These are phyloP conservation scores for Hydrozoanthus gracilis DNA, from an alignment of 92 coral and sea anemone species.

Conservation along the genomic window DNA sequence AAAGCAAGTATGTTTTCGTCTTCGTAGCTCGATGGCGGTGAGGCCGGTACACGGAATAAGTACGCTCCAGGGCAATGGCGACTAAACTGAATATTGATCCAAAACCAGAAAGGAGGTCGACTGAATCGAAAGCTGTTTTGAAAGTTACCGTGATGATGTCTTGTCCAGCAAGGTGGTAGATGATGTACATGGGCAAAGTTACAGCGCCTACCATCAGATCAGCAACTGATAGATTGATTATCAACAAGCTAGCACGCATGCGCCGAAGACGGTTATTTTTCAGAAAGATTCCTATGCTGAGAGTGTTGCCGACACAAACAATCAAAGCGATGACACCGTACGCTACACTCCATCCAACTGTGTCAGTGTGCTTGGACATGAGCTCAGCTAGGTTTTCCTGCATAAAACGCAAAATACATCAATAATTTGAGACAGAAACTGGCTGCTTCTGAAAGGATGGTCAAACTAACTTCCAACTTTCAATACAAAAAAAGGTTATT, in stretches of 20 bases:
- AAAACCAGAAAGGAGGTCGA: conserved; percentile 65
- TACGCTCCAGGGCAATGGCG: conserved; percentile 60
- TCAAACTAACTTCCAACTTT: no score
- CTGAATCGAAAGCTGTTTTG: conserved; percentile 31
- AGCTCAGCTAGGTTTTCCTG: no score
- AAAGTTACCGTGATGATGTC: conserved; percentile 8
- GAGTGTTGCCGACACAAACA: conserved; percentile 52
- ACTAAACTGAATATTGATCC: conserved; percentile 66
- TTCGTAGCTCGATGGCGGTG: conserved; percentile 59
- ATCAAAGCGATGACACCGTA: conserved; percentile 56
- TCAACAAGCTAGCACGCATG: conserved; percentile 66
- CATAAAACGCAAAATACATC: no score
- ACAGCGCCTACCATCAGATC: conserved; percentile 76
- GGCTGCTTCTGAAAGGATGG: no score
- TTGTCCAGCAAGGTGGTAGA: conserved; percentile 26
- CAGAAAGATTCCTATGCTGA: conserved; percentile 56
- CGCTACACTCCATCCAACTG: conserved; percentile 54
- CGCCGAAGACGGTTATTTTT: conserved; percentile 59
- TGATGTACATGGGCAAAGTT: conserved; percentile 65
- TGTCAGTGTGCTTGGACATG: conserved; percentile 34
- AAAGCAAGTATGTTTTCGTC: conserved; percentile 35
- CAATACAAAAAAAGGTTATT: no score
- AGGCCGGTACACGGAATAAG: conserved; percentile 60
- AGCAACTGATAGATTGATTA: conserved; percentile 65
- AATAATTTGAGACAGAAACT: no score